Base-by-base conservation (phyloP, 1,140 invertebrate genomes). In the Drosophila pachea region DNA sequence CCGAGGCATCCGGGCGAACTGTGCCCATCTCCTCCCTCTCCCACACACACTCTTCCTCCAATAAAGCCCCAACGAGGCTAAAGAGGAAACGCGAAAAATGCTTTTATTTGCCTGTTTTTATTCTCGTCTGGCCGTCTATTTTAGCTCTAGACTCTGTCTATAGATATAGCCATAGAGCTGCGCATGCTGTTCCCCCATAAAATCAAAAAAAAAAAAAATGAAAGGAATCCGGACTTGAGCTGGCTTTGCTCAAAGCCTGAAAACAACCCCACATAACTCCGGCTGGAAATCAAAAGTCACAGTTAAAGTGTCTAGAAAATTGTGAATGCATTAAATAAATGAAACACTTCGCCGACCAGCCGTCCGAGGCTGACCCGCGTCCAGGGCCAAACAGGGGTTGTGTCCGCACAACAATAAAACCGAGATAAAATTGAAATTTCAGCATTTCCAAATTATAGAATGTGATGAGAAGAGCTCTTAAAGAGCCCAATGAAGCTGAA, bases 261-360 rank as follows among this genome's bases (percentile, higher is more conserved):
- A 75, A 75, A 58, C 60, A 61, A 53, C 47, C 47, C 31, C 22
- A 45, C 59, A 66, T 54, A 74, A 68, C 59, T 72, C 33, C 53
- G 50, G 67, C 67, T 72, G 68, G 60, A 86, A 86, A 86, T 86
- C 81, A 86, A 70, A 77, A 86, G 82, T 81, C 74, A 77, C 71
- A 62, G 74, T 79, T 79, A 86, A 86, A 86, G 76, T 86, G 81
- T 86, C 81, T 86, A 86, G 82, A 78, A 86, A 86, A 86, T 86
- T 86, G 82, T 77, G 77, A 78, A 81, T 86, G 81, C 76, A 86
- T 86, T 86, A 86, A 86, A 86, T 86, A 86, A 86, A 86, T 86
- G 81, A 86, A 86, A 86, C 69, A 77, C 70, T 78, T 70, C n/a
- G 56, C 54, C 60, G 68, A 74, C 64, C 61, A 73, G 79, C 22